phyloP scores from a whole-genome alignment of 2,113 vertebrate species.

The Perca flavescens region DNA sequence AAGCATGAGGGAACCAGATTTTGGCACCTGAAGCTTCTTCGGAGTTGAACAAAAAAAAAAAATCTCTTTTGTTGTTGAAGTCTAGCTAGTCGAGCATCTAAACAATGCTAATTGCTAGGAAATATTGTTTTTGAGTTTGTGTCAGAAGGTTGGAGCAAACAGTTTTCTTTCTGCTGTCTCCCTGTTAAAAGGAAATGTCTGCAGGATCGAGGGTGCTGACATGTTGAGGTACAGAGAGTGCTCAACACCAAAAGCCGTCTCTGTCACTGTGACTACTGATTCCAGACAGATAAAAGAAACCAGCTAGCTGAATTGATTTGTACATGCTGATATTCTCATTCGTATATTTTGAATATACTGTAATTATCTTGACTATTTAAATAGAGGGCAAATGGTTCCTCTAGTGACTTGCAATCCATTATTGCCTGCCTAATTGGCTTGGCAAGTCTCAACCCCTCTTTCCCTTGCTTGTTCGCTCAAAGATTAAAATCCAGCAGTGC shows the following conservation, averaged over 20 bases:
- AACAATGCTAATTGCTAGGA: conserved; percentile 40
- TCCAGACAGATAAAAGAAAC: conserved; percentile 33
- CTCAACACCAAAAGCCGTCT: conserved; percentile 12
- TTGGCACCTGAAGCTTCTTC: conserved; percentile 19
- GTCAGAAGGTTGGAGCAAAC: conserved; percentile 10
- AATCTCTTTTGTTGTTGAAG: conserved; percentile 22
- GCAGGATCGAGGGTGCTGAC: conserved; percentile 15
- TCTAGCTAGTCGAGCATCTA: conserved; percentile 1
- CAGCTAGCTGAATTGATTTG: conserved; percentile 71
- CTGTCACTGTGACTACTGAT: conserved; percentile 44
- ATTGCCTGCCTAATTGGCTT: conserved; percentile 79
- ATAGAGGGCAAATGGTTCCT: conserved; percentile 80
- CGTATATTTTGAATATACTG: conserved; percentile 74
- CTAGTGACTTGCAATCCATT: conserved; percentile 82
- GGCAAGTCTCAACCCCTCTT: conserved; percentile 57
- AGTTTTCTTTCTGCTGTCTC: neutral
- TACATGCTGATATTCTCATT: conserved; percentile 77
- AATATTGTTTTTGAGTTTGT: conserved; percentile 17
- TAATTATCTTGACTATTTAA: conserved; percentile 83
- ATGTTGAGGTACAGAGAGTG: conserved; percentile 8
- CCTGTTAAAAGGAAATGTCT: neutral
- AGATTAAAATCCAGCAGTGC: conserved; percentile 75
- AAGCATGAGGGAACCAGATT: neutral
- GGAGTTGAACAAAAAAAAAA: neutral
- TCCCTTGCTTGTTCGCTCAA: conserved; percentile 61